Evolutionary conservation across 2,888 invertebrate species (phyloP).

Genomic region (Molanna angustata): DNA sequence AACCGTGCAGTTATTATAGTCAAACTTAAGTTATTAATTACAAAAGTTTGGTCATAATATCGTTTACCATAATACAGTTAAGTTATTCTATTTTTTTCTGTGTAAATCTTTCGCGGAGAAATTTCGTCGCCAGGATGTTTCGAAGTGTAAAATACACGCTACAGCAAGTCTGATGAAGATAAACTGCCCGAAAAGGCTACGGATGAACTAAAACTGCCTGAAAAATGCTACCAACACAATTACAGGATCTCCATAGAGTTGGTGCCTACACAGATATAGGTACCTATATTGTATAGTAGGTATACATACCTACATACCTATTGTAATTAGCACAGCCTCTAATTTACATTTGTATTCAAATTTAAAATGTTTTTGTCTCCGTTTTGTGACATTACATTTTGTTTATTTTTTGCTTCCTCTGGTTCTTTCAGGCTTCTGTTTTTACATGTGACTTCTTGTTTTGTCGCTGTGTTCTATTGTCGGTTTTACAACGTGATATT

Average conservation of each 20-base stretch:
- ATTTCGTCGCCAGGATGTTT: no score
- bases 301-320: conserved; percentile 34
- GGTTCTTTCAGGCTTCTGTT: conserved; percentile 18
- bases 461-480: conserved; percentile 18
- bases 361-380: conserved; percentile 44
- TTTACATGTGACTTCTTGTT: conserved; percentile 30
- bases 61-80: no score
- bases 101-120: no score
- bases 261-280: no score
- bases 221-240: conserved; percentile 19
- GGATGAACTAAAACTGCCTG: conserved; percentile 16
- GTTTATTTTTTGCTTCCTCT: conserved; percentile 42
- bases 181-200: conserved; percentile 23
- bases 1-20: no score
- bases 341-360: conserved; percentile 62
- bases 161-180: conserved; percentile 33
- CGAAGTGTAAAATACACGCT: no score
- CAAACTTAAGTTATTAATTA: no score
- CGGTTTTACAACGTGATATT: no score
- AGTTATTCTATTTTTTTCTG: no score
- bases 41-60: no score
- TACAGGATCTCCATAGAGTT: no score
- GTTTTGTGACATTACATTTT: conserved; percentile 50
- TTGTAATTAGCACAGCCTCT: conserved; percentile 57
- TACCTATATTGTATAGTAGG: no score